phyloP scores from a whole-genome alignment of 2,888 invertebrate genomes.

The Nemotelus pantherinus region DNA sequence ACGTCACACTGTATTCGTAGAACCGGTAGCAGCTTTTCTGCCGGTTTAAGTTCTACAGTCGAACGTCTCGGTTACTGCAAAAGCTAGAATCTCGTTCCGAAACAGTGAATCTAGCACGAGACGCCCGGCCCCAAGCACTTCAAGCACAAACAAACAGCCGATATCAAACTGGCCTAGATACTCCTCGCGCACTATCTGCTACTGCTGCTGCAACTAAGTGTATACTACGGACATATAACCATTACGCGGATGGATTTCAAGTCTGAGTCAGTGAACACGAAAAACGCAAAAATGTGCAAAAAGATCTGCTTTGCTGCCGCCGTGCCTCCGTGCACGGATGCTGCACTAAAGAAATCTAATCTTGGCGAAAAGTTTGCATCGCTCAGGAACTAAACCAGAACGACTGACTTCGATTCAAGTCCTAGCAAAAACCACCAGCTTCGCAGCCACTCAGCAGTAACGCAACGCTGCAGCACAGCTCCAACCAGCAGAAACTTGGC shows the following conservation, averaged over 20 bases:
- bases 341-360: too few species aligned
- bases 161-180: too few species aligned
- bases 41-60: not conserved
- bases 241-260: not conserved
- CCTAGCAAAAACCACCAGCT: not conserved
- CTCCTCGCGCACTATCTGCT: too few species aligned
- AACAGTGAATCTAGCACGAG: too few species aligned
- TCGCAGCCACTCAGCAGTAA: conserved; percentile 4
- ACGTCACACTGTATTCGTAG: not conserved
- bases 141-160: too few species aligned
- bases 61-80: too few species aligned
- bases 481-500: not conserved
- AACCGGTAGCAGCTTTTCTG: not conserved
- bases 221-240: not conserved
- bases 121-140: too few species aligned
- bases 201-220: too few species aligned
- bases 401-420: too few species aligned
- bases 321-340: not conserved
- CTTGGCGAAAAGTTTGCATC: not conserved
- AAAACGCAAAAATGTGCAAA: not conserved
- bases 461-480: not conserved
- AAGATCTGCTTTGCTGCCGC: not conserved
- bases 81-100: too few species aligned
- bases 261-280: not conserved
- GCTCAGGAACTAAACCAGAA: not conserved